Conservation (phyloP, 2,888 invertebrate genomes). For the Drosophila bunnanda region DNA sequence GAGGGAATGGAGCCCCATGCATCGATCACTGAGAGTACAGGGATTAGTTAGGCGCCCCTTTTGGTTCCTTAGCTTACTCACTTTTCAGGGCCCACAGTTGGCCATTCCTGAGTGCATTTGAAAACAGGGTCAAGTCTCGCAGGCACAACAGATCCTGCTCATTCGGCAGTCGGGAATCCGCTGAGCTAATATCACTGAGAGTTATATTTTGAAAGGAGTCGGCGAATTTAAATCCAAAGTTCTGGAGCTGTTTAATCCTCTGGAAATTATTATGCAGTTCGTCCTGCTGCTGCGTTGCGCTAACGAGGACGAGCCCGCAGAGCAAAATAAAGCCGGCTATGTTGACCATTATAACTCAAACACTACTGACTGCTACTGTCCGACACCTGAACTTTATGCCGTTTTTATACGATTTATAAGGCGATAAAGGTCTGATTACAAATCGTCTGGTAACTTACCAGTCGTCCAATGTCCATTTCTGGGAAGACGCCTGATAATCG, state of each 20-base stretch:
- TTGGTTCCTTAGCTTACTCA: conserved; percentile 8
- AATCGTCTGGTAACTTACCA: conserved; percentile 2
- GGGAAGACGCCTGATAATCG: conserved; percentile 4
- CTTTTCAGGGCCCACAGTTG: conserved; percentile 48
- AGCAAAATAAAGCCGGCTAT: not conserved
- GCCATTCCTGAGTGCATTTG: conserved; percentile 28
- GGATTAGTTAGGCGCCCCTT: not conserved
- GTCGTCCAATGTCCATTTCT: conserved; percentile 10
- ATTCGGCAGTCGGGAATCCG: not conserved
- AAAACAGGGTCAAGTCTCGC: conserved; percentile 43
- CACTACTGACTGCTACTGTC: not conserved
- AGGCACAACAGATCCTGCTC: conserved; percentile 45
- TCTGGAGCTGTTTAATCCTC: conserved; percentile 12
- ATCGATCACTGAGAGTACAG: conserved; percentile 80
- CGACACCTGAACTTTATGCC: not conserved
- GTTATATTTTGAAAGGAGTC: conserved; percentile 35
- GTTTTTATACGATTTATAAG: not conserved
- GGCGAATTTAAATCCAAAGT: conserved; percentile 39
- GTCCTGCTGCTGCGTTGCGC: not conserved
- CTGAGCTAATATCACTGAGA: conserved; percentile 7
- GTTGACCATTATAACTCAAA: conserved; percentile 16
- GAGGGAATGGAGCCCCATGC: conserved; percentile 83
- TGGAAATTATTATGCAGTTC: conserved; percentile 7
- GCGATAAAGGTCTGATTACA: conserved; percentile 6
- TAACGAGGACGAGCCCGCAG: not conserved